Evolutionary conservation across 1,140 invertebrate species (phyloP).

Genomic region (Nixonia krombeini): DNA sequence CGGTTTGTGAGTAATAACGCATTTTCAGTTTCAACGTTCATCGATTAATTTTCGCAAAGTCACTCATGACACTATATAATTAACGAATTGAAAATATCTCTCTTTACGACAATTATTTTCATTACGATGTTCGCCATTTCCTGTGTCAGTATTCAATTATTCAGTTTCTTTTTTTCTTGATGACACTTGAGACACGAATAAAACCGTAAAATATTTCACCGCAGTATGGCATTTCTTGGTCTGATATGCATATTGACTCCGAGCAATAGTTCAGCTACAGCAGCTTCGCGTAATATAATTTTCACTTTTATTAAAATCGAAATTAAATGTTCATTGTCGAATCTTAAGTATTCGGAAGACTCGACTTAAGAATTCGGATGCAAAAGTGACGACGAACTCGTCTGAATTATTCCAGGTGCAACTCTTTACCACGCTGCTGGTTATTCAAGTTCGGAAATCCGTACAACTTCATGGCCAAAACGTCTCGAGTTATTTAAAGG

Average conservation of each 20-base stretch:
- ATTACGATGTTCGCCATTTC: slow-evolving; percentile 19
- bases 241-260: slow-evolving; percentile 36
- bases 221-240: slow-evolving; percentile 26
- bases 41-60: no score
- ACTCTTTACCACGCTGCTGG: slow-evolving; percentile 35
- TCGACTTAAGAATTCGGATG: slow-evolving; percentile 43
- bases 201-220: slow-evolving; percentile 30
- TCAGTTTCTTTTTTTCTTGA: slow-evolving; percentile 8
- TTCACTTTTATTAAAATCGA: slow-evolving; percentile 39
- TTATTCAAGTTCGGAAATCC: slow-evolving; percentile 40
- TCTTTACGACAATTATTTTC: no score
- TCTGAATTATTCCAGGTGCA: slow-evolving; percentile 43
- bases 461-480: slow-evolving; percentile 13
- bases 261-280: slow-evolving; percentile 28
- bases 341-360: slow-evolving; percentile 26
- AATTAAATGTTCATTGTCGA: slow-evolving; percentile 43
- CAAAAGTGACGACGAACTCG: slow-evolving; percentile 27
- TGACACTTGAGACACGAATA: slow-evolving; percentile 22
- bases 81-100: no score
- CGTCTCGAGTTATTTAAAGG: slow-evolving; percentile 28
- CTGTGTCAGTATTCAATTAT: slow-evolving; percentile 31
- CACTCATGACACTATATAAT: no score
- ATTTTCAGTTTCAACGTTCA: no score
- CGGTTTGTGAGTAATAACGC: no score
- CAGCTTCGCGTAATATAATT: slow-evolving; percentile 39